Conservation (phyloP, 2,888 invertebrate genomes). For the Helleia helle region DNA sequence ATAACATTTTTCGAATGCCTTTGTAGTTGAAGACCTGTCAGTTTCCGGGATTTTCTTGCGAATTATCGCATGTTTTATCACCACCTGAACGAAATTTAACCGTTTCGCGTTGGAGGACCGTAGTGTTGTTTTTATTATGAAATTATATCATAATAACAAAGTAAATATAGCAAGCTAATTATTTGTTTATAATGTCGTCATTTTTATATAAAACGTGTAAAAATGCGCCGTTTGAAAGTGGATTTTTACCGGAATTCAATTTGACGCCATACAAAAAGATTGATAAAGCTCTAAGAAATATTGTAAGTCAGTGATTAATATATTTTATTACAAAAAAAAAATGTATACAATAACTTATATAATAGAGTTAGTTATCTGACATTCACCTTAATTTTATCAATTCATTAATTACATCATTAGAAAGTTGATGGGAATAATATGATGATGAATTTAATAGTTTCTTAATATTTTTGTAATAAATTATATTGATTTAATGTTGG, state of each 20-base stretch:
- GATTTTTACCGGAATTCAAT: conserved; percentile 43
- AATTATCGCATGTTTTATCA: conserved; percentile 6
- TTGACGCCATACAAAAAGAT: conserved; percentile 37
- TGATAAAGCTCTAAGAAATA: conserved; percentile 31
- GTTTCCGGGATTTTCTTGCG: conserved; percentile 18
- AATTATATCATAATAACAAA: too few relatives aligned
- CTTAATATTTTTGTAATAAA: too few relatives aligned
- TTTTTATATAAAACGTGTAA: conserved; percentile 55
- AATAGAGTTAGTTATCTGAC: not conserved
- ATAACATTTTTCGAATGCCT: conserved; percentile 19
- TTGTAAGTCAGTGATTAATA: conserved; percentile 18
- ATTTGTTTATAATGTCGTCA: conserved; percentile 33
- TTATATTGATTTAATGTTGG: too few relatives aligned
- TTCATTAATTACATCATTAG: not conserved
- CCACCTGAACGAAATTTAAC: not conserved
- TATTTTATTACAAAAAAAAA: not conserved
- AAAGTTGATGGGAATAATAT: not conserved
- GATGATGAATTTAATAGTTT: too few relatives aligned
- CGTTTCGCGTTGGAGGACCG: too few relatives aligned
- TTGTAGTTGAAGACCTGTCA: conserved; percentile 34
- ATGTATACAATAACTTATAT: conserved; percentile 1
- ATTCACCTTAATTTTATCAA: not conserved
- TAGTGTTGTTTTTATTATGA: too few relatives aligned
- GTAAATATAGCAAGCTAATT: not conserved
- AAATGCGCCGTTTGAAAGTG: conserved; percentile 49